A percentile compares a stretch with the other conserved stretches of the same genome.
Conservation (phyloP, 2,888 invertebrate species). For the Orchesellides sinensis region DNA sequence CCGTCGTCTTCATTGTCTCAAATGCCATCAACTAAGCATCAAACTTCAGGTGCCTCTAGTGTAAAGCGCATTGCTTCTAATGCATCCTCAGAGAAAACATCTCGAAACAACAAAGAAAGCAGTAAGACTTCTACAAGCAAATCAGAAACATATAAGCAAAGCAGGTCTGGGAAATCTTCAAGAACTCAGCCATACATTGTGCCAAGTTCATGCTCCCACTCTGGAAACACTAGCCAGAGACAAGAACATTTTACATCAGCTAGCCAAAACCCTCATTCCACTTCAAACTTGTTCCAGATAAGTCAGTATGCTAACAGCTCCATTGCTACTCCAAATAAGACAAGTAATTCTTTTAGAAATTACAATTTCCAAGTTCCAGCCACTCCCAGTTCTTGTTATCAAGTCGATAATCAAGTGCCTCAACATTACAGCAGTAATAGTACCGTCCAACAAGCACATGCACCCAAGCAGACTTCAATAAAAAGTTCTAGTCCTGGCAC, state of each 20-base stretch:
- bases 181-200: slow-evolving; percentile 41
- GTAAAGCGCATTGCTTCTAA: neutral
- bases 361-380: neutral
- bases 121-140: too few species aligned
- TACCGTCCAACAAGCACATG: neutral
- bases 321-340: neutral
- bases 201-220: neutral
- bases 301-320: neutral
- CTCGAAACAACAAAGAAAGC: slow-evolving; percentile 21
- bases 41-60: neutral
- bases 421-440: neutral
- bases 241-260: neutral
- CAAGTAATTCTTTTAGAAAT: neutral
- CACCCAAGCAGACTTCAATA: neutral
- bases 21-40: neutral
- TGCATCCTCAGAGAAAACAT: slow-evolving; percentile 4
- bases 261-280: neutral
- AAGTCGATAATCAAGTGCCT: neutral
- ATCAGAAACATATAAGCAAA: slow-evolving; percentile 9
- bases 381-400: neutral
- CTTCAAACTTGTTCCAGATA: neutral
- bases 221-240: neutral
- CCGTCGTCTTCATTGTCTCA: neutral
- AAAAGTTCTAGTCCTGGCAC: neutral
- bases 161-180: slow-evolving; percentile 38